Conservation (phyloP, 1,140 invertebrate genomes). For the Drosophila sp. region DNA sequence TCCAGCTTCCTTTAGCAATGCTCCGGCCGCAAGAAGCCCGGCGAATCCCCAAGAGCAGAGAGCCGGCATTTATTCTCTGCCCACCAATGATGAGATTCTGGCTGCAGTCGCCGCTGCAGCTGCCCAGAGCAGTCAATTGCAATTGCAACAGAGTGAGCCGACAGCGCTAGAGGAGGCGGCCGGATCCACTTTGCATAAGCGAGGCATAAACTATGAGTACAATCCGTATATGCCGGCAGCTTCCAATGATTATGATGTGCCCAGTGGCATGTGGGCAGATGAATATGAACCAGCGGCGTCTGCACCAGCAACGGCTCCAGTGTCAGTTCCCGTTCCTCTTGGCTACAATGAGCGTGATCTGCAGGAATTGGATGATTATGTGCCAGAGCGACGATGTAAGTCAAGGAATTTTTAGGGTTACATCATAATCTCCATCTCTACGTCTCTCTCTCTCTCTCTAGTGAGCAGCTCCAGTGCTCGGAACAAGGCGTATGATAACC, state of each 20-base stretch:
- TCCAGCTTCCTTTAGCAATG: conserved; percentile 72
- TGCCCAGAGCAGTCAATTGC: conserved; percentile 62
- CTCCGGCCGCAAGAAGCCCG: conserved; percentile 40
- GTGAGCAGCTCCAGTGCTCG: conserved; percentile 49
- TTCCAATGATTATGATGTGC: conserved; percentile 29
- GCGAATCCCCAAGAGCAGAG: conserved; percentile 29
- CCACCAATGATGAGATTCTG: conserved; percentile 73
- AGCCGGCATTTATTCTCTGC: conserved; percentile 63
- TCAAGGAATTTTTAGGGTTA: not conserved
- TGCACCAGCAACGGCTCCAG: not conserved
- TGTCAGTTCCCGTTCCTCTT: conserved; percentile 25
- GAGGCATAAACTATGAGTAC: conserved; percentile 73
- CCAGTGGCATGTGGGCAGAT: conserved; percentile 51
- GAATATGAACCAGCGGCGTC: conserved; percentile 59
- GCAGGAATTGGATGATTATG: conserved; percentile 77
- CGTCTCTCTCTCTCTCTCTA: not conserved
- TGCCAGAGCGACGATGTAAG: conserved; percentile 62
- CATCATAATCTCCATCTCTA: not conserved
- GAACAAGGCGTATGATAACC: conserved; percentile 79
- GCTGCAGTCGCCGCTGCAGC: conserved; percentile 76
- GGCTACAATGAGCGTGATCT: conserved; percentile 62
- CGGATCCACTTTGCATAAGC: conserved; percentile 69
- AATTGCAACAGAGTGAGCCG: conserved; percentile 62
- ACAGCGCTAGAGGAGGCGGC: conserved; percentile 58
- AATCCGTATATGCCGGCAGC: conserved; percentile 51